Base-by-base conservation (phyloP, 2,113 vertebrate genomes). In the Percopsis transmontana region DNA sequence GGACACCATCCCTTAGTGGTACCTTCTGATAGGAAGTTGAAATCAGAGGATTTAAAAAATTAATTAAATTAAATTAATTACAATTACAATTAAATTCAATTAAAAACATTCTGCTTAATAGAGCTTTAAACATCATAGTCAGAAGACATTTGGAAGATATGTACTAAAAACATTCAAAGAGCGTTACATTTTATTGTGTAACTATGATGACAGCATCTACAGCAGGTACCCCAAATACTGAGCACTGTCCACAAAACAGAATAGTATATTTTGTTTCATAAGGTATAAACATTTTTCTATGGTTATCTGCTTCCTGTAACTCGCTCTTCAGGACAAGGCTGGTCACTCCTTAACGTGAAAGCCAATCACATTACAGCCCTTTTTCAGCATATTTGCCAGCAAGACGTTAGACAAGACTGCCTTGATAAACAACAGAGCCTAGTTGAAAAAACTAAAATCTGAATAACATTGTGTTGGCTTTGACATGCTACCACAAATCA, bases 271-370 rank as follows among this genome's bases (percentile, higher is more conserved):
- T 83, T 76, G 81, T 70, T 79, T 81, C 74, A 64, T 79, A 53
- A 52, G 55, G 72, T 54, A 77, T 77, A 81, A 80, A 81, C 82
- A 78, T 85, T 83, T 38, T 68, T 77, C 76, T 70, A 77, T 71
- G 74, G 57, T 85, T 90, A 91, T 92, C 88, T 91, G 79, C 83
- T 91, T 92, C 89, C 87, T 90, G 77, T 88, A 90, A 86, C 83
- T 81, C 76, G 81, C 90, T 90, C 88, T 89, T 89, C 76, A 82
- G 72, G 71, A 84, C 14, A 48, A 50, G 53, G 55, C 42, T 61
- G 57, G 44, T 64, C 62, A 68, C 53, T 51, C 42, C 42, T 3
- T 16, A 13, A 12, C 11, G 3, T 14, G 12, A 13, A 12, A 45
- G 42, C 15, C 6, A 4, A 45, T 16, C 12, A 44, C 48, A 58